These are phyloP conservation scores for Anneissia japonica DNA, from an alignment of 35 echinoderm and acorn worm genomes.

Conservation along the genomic window DNA sequence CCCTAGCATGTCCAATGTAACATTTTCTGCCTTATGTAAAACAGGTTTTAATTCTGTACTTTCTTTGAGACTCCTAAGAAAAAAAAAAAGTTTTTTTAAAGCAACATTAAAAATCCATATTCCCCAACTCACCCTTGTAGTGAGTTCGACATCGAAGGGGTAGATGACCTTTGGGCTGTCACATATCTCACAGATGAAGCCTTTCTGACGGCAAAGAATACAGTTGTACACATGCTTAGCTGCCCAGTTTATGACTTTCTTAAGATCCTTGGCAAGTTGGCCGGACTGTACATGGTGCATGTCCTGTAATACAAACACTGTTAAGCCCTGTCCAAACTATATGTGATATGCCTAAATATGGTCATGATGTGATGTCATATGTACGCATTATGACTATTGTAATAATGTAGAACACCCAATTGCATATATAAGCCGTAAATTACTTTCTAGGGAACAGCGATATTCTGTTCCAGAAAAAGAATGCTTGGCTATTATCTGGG, in stretches of 20 bases:
- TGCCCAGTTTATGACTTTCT: slow-evolving; percentile 81
- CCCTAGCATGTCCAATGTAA: background rate
- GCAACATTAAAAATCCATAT: background rate
- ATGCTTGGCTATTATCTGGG: slow-evolving; percentile 57
- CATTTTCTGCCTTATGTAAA: too few species aligned
- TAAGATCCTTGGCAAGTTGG: slow-evolving; percentile 43
- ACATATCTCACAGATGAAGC: slow-evolving; percentile 93
- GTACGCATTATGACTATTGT: too few species aligned
- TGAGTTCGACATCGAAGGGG: slow-evolving; percentile 88
- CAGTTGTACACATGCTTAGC: slow-evolving; percentile 87
- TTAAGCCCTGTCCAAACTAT: too few species aligned
- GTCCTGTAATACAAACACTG: too few species aligned
- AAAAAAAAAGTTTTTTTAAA: background rate
- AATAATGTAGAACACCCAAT: slow-evolving; percentile 28
- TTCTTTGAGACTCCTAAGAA: background rate
- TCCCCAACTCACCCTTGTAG: slow-evolving; percentile 52
- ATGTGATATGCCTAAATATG: too few species aligned
- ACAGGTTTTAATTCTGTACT: too few species aligned
- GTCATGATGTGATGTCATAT: too few species aligned
- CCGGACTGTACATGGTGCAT: slow-evolving; percentile 82
- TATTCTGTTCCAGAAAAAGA: slow-evolving; percentile 57
- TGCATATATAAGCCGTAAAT: slow-evolving; percentile 45
- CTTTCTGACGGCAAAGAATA: slow-evolving; percentile 90
- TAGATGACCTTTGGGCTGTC: slow-evolving; percentile 90
- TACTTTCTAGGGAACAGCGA: slow-evolving; percentile 35